Evolutionary conservation across 2,888 invertebrate genomes (phyloP).

Genomic region (Drosophila birchii): DNA sequence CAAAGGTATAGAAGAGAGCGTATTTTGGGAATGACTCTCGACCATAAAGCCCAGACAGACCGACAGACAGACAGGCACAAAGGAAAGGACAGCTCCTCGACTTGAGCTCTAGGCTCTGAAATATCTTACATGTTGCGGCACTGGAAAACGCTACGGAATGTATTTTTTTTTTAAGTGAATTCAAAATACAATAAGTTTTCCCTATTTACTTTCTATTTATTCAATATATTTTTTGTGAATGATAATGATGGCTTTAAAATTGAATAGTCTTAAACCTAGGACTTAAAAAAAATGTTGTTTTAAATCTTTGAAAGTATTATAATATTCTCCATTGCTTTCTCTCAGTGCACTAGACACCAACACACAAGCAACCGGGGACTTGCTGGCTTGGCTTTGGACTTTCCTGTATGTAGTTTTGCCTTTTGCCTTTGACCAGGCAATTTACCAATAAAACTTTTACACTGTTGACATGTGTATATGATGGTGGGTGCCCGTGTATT

Average conservation of each 20-base stretch:
- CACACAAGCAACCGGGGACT: neutral
- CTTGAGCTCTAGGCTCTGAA: constrained; percentile 18
- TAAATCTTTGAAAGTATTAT: neutral
- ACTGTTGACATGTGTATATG: constrained; percentile 39
- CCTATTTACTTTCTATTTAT: neutral
- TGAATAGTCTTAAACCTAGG: neutral
- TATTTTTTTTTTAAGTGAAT: neutral
- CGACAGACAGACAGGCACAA: constrained; percentile 5
- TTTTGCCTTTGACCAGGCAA: constrained; percentile 44
- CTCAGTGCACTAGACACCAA: neutral
- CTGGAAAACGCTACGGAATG: neutral
- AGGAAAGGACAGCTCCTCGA: constrained; percentile 7
- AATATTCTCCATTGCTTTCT: neutral
- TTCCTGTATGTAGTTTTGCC: constrained; percentile 23
- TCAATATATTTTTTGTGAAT: neutral
- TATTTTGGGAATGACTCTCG: constrained; percentile 30
- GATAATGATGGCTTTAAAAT: neutral
- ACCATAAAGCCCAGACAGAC: constrained; percentile 24
- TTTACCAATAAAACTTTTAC: constrained; percentile 45
- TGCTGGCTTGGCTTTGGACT: constrained; percentile 23
- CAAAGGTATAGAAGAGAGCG: constrained; percentile 30
- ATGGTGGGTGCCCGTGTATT: constrained; percentile 16
- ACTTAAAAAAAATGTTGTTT: no score
- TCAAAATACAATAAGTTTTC: neutral
- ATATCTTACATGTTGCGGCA: constrained; percentile 3